phyloP scores from a whole-genome alignment of 1,140 invertebrate genomes.

The Protaetia brevitarsis region DNA sequence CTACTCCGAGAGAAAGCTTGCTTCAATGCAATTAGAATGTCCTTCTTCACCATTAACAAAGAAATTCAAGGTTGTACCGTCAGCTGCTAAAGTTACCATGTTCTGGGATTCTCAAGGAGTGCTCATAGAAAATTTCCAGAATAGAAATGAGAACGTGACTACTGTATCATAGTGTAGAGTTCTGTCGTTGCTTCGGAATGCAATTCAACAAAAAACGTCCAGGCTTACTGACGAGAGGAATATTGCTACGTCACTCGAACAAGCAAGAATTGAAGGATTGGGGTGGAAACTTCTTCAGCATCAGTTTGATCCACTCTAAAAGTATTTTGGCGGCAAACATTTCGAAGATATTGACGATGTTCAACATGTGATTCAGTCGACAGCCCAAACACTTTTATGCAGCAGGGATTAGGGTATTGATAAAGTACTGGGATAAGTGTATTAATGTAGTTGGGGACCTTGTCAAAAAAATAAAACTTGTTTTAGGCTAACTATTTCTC shows the following conservation, averaged over 20 bases:
- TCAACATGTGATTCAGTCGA: neutral
- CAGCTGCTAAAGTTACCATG: neutral
- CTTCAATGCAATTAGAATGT: neutral
- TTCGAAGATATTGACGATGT: neutral
- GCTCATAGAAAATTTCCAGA: neutral
- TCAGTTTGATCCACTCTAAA: neutral
- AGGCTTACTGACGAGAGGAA: too few species aligned
- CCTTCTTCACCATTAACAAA: neutral
- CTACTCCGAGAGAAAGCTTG: neutral
- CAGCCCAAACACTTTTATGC: neutral
- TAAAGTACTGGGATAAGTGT: neutral
- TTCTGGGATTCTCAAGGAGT: neutral
- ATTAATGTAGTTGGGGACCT: neutral
- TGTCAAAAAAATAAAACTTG: neutral
- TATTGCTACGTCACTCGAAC: too few species aligned
- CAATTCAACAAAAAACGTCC: too few species aligned
- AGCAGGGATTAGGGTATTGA: neutral
- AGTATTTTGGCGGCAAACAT: neutral
- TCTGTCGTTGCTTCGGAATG: neutral
- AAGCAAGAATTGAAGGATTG: neutral
- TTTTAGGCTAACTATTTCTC: too few species aligned
- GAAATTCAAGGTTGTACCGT: neutral
- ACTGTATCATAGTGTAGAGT: neutral
- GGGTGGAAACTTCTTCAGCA: neutral
- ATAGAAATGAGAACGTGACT: neutral